Conservation (phyloP, 1,140 invertebrate species). For the Macrobrachium rosenbergii region DNA sequence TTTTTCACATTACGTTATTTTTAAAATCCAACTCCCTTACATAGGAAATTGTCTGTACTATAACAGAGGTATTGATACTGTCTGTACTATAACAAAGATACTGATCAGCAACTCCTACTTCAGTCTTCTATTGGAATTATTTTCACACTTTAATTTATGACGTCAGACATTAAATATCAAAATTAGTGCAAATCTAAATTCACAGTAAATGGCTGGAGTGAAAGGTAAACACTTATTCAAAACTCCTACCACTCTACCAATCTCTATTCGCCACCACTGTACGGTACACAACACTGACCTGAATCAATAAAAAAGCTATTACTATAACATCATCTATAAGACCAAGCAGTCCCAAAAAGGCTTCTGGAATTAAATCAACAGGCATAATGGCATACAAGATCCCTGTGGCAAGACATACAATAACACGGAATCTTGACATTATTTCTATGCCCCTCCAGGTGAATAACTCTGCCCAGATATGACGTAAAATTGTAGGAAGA, state of each 20-base stretch:
- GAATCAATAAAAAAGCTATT: conserved; percentile 55
- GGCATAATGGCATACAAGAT: conserved; percentile 60
- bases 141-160: too few relatives aligned
- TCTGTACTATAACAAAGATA: too few relatives aligned
- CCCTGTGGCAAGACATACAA: conserved; percentile 51
- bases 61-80: too few relatives aligned
- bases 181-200: too few relatives aligned
- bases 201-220: too few relatives aligned
- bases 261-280: conserved; percentile 56
- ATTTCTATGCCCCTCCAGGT: conserved; percentile 60
- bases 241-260: conserved; percentile 23
- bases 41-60: too few relatives aligned
- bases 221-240: too few relatives aligned
- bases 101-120: too few relatives aligned
- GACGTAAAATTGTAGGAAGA: conserved; percentile 62
- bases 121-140: too few relatives aligned
- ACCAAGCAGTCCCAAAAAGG: conserved; percentile 61
- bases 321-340: conserved; percentile 63
- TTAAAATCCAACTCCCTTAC: too few relatives aligned
- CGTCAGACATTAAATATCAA: too few relatives aligned
- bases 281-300: conserved; percentile 63
- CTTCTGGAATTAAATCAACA: conserved; percentile 63
- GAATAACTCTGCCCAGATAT: conserved; percentile 64
- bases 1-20: too few relatives aligned
- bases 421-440: conserved; percentile 55